A percentile compares a stretch with the other conserved stretches of the same genome.
phyloP scores from a whole-genome alignment of 2,113 vertebrate genomes.

The Charina bottae region DNA sequence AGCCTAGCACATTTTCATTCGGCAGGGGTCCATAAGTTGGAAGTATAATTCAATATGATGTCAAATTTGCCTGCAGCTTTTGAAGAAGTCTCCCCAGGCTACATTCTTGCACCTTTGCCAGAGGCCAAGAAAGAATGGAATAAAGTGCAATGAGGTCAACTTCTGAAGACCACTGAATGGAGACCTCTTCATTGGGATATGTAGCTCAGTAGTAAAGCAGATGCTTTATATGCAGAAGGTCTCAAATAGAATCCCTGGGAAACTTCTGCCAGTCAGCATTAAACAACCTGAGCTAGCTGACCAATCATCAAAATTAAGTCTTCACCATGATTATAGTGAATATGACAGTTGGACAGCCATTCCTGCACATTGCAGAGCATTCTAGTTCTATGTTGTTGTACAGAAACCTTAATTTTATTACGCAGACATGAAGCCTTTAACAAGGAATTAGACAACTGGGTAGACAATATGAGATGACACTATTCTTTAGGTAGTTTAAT shows the following conservation, averaged over 20 bases:
- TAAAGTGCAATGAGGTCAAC: neutral
- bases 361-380: neutral
- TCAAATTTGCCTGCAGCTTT: neutral
- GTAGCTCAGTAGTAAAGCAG: neutral
- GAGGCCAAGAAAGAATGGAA: neutral
- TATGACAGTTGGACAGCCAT: neutral
- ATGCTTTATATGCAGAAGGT: neutral
- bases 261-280: neutral
- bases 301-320: neutral
- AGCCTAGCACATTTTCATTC: neutral
- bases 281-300: neutral
- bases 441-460: neutral
- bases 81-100: neutral
- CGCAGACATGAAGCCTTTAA: neutral
- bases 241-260: neutral
- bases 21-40: neutral
- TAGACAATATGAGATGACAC: neutral
- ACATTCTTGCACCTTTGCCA: neutral
- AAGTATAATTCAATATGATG: conserved; percentile 2
- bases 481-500: neutral
- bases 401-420: neutral
- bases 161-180: neutral
- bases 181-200: neutral
- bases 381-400: neutral
- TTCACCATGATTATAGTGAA: neutral